Percentiles rank a stretch among this genome's conserved stretches.
These are phyloP conservation scores for Pluvianellus socialis DNA, from an alignment of 2,113 vertebrate species.

Conservation along the genomic window DNA sequence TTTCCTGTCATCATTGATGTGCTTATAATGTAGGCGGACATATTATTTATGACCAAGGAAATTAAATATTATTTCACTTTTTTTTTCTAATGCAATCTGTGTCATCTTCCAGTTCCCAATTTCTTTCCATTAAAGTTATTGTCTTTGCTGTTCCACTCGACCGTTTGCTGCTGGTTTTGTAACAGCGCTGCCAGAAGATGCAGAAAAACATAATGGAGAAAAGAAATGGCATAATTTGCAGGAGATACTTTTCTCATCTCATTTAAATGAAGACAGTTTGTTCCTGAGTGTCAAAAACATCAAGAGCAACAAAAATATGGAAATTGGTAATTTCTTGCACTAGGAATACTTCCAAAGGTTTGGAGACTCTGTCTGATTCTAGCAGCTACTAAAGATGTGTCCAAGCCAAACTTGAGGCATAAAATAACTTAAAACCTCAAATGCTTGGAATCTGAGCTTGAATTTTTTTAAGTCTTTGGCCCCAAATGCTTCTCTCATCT, in stretches of 20 bases:
- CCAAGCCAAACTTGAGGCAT: constrained; percentile 1
- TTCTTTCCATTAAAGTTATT: constrained; percentile 77
- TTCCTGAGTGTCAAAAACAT: constrained; percentile 69
- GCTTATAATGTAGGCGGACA: constrained; percentile 74
- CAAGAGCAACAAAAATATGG: constrained; percentile 65
- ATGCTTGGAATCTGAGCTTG: neutral
- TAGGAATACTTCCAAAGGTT: constrained; percentile 49
- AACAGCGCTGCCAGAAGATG: constrained; percentile 62
- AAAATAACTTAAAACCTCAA: neutral
- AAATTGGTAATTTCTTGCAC: constrained; percentile 43
- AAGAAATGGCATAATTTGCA: constrained; percentile 76
- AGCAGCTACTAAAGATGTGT: neutral
- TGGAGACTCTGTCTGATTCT: constrained; percentile 27
- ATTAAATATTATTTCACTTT: constrained; percentile 81
- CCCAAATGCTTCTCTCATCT: neutral
- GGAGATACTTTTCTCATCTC: constrained; percentile 72
- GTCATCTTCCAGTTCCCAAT: constrained; percentile 71
- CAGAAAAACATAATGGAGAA: constrained; percentile 70
- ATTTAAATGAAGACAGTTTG: constrained; percentile 79
- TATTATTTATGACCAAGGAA: constrained; percentile 80
- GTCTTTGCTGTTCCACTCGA: constrained; percentile 75
- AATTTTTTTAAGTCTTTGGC: neutral
- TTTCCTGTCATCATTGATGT: constrained; percentile 75
- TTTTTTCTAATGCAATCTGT: constrained; percentile 69
- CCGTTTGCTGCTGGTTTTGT: constrained; percentile 67